These are phyloP conservation scores for Cyaniris semiargus DNA, from an alignment of 2,888 invertebrate genomes.

Conservation along the genomic window DNA sequence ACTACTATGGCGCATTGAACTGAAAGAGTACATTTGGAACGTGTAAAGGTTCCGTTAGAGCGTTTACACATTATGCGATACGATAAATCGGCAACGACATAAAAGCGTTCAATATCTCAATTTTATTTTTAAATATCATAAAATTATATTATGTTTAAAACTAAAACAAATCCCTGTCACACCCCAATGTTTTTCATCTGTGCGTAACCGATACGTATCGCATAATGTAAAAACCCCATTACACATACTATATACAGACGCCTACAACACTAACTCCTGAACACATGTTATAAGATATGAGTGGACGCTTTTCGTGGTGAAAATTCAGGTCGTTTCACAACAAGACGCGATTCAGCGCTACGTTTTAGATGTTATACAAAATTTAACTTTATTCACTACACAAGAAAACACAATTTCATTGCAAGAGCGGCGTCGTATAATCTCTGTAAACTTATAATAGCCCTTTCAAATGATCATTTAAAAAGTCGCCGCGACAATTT, in stretches of 20 bases:
- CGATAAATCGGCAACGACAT: not conserved
- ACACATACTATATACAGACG: constrained; percentile 58
- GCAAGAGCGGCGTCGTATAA: not conserved
- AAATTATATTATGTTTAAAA: too few relatives aligned
- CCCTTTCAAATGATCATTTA: not conserved
- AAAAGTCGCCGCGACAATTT: not conserved
- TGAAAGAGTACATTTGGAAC: not conserved
- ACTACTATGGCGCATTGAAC: constrained; percentile 32
- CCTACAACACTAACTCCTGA: constrained; percentile 71
- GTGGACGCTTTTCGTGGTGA: constrained; percentile 36
- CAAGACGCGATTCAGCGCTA: not conserved
- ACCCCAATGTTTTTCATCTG: not conserved
- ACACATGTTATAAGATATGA: constrained; percentile 78
- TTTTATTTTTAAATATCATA: not conserved
- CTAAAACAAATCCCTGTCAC: not conserved
- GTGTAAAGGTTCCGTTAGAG: not conserved
- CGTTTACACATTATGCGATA: not conserved
- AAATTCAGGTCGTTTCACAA: not conserved
- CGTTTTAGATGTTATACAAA: too few relatives aligned
- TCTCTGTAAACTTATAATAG: not conserved
- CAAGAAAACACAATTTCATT: not conserved
- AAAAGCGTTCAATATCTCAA: not conserved
- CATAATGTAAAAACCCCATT: constrained; percentile 10
- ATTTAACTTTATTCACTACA: not conserved
- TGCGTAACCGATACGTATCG: not conserved